Conservation (phyloP, 2,113 vertebrate species). For the Otus sunia region DNA sequence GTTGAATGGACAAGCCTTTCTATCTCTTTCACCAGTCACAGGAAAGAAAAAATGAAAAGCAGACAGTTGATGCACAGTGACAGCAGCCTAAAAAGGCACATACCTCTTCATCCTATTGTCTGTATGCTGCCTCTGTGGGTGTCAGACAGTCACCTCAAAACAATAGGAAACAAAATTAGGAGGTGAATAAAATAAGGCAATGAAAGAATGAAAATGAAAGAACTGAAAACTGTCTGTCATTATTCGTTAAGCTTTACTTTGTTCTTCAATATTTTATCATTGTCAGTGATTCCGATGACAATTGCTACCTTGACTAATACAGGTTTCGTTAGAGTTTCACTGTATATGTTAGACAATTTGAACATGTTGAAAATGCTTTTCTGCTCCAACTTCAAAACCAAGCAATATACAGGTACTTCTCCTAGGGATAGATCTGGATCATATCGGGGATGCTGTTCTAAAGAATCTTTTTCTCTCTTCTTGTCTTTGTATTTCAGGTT, state of each 20-base stretch:
- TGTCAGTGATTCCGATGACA: neutral
- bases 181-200: neutral
- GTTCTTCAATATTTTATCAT: neutral
- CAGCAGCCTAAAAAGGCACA: conserved; percentile 3
- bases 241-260: neutral
- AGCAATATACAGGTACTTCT: neutral
- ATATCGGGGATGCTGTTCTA: neutral
- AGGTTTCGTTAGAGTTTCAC: neutral
- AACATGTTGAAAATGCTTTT: neutral
- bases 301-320: neutral
- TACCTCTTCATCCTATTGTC: neutral
- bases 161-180: conserved; percentile 4
- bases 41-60: neutral
- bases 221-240: neutral
- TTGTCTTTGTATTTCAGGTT: conserved; percentile 80
- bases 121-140: neutral
- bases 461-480: neutral
- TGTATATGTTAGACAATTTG: neutral
- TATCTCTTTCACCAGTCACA: neutral
- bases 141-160: conserved; percentile 6
- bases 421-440: neutral
- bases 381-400: neutral
- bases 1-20: neutral
- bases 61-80: neutral
- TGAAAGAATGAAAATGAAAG: conserved; percentile 4